Evolutionary conservation across 2,888 invertebrate species (phyloP).

Genomic region (Drosophila ezoana): DNA sequence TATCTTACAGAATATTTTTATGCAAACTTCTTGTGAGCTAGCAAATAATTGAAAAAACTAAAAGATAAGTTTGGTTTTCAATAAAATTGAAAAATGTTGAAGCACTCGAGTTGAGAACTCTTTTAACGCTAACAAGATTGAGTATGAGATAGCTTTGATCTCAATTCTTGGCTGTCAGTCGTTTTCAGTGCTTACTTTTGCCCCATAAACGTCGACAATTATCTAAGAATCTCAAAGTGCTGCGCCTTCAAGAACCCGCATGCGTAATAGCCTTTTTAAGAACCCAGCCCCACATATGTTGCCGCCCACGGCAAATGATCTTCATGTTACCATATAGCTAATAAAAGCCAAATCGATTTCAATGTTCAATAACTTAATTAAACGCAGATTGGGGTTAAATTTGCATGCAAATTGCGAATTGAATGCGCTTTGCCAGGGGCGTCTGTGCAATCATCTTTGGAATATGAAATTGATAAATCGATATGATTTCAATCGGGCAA

Average conservation of each 20-base stretch:
- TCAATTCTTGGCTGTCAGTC: background rate
- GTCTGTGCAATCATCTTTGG: slow-evolving; percentile 6
- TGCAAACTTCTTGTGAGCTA: too few relatives aligned
- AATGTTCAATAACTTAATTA: slow-evolving; percentile 72
- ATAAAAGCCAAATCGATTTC: slow-evolving; percentile 36
- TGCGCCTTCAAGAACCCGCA: slow-evolving; percentile 45
- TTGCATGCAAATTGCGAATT: slow-evolving; percentile 44
- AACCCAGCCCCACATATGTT: slow-evolving; percentile 22
- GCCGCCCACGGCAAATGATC: slow-evolving; percentile 26
- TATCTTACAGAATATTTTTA: too few relatives aligned
- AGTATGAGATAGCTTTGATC: background rate
- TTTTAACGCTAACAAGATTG: background rate
- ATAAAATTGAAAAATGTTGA: background rate
- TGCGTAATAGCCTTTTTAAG: slow-evolving; percentile 37
- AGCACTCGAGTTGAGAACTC: background rate
- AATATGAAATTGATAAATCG: slow-evolving; percentile 13
- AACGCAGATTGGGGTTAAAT: slow-evolving; percentile 38
- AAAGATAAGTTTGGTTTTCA: too few relatives aligned
- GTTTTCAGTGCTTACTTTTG: slow-evolving; percentile 14
- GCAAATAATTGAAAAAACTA: too few relatives aligned
- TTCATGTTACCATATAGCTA: background rate
- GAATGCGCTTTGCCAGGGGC: slow-evolving; percentile 12
- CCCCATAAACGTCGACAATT: slow-evolving; percentile 56
- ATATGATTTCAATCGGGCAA: slow-evolving; percentile 22
- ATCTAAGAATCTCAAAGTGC: slow-evolving; percentile 53